phyloP scores from a whole-genome alignment of 2,797 vertebrate species.

The Gadopsis bispinosus region DNA sequence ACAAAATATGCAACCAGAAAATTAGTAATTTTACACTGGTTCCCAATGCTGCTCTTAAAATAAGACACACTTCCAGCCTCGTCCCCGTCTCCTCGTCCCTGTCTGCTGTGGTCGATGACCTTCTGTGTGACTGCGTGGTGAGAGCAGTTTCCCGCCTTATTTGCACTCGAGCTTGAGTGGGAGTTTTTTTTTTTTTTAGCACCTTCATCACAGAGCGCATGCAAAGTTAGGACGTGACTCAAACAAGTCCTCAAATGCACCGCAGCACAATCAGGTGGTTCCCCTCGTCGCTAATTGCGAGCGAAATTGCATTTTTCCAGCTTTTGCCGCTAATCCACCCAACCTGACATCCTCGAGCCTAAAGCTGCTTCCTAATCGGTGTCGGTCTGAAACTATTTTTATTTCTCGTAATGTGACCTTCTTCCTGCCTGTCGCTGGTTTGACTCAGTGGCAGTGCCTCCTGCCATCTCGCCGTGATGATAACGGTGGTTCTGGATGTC shows the following conservation, averaged over 20 bases:
- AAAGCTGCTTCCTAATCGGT: not conserved
- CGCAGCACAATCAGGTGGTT: not conserved
- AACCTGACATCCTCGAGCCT: not conserved
- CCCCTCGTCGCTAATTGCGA: slow-evolving; percentile 21
- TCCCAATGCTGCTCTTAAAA: no score
- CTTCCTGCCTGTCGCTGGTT: not conserved
- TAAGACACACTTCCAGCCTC: no score
- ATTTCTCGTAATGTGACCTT: not conserved
- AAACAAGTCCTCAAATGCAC: not conserved
- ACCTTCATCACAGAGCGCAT: not conserved
- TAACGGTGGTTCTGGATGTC: not conserved
- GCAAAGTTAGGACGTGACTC: slow-evolving; percentile 9
- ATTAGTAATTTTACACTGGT: not conserved
- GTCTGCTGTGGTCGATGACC: no score
- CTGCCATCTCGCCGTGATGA: not conserved
- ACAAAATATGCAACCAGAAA: no score
- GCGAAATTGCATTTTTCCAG: slow-evolving; percentile 11
- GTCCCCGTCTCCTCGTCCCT: no score
- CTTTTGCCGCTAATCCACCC: slow-evolving; percentile 8
- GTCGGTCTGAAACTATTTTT: not conserved
- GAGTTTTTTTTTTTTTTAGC: not conserved
- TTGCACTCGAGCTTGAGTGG: not conserved
- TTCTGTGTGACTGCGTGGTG: not conserved
- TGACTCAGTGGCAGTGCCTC: not conserved
- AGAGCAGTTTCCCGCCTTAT: not conserved